Evolutionary conservation across 2,113 vertebrate genomes (phyloP).

Genomic region (Ellobius talpinus): DNA sequence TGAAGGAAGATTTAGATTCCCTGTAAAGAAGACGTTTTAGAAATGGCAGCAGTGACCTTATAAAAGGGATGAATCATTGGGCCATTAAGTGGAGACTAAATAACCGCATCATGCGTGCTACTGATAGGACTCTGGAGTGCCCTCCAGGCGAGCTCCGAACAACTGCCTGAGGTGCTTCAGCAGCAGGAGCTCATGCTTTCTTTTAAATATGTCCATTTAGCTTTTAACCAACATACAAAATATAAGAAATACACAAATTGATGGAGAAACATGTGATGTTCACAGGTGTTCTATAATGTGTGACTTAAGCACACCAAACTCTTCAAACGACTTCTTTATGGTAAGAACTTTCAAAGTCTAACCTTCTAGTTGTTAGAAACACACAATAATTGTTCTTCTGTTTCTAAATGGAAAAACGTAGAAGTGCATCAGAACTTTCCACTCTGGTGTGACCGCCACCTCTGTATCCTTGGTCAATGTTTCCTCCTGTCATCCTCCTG

Average conservation of each 20-base stretch:
- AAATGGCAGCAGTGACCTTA: conserved; percentile 62
- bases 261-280: not conserved
- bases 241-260: not conserved
- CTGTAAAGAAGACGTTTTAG: conserved; percentile 61
- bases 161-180: not conserved
- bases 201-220: not conserved
- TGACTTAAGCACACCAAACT: not conserved
- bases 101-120: not conserved
- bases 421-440: not conserved
- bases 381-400: not conserved
- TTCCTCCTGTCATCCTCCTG: not conserved
- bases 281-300: not conserved
- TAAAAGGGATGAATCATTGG: conserved; percentile 58
- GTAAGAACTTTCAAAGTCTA: not conserved
- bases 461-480: not conserved
- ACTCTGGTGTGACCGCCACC: not conserved
- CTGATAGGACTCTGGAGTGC: not conserved
- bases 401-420: no score
- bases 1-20: conserved; percentile 59
- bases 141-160: not conserved
- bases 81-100: conserved; percentile 44
- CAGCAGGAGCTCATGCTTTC: not conserved
- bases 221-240: not conserved
- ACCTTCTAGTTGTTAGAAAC: not conserved
- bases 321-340: not conserved